Conservation (phyloP, 2,888 invertebrate genomes). For the Thecophora atra region DNA sequence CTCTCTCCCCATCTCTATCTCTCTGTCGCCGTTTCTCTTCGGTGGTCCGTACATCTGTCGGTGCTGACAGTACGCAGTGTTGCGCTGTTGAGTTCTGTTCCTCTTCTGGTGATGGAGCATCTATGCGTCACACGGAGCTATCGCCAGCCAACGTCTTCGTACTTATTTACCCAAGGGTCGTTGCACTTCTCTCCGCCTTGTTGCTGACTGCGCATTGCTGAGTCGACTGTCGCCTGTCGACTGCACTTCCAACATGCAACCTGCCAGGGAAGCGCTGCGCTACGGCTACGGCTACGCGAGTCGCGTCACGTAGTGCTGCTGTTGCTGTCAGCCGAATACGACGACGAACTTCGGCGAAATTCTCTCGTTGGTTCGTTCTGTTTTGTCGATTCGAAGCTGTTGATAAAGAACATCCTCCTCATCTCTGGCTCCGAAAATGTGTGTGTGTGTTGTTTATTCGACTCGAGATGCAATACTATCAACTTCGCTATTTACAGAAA, state of each 20-base stretch:
- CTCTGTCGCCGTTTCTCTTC: not conserved
- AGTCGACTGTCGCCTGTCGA: not conserved
- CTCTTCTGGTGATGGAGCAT: not conserved
- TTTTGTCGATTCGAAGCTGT: not conserved
- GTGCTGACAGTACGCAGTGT: too few relatives aligned
- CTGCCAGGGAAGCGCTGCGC: not conserved
- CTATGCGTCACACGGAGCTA: not conserved
- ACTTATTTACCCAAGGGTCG: slow-evolving; percentile 10
- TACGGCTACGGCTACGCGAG: too few relatives aligned
- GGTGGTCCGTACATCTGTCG: too few relatives aligned
- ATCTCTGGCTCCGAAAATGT: not conserved
- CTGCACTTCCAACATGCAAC: not conserved
- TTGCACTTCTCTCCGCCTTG: slow-evolving; percentile 29
- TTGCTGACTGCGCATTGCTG: slow-evolving; percentile 4
- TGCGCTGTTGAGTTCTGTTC: not conserved
- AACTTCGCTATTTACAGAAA: too few relatives aligned
- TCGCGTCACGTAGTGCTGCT: not conserved
- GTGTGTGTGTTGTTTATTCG: too few relatives aligned
- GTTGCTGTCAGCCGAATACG: not conserved
- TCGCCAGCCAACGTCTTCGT: not conserved
- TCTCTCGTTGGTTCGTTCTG: not conserved
- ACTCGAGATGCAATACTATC: too few relatives aligned
- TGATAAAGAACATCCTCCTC: not conserved
- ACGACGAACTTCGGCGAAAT: not conserved
- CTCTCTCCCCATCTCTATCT: not conserved